phyloP scores from a whole-genome alignment of 2,113 vertebrate species.

The Antechinus flavipes region DNA sequence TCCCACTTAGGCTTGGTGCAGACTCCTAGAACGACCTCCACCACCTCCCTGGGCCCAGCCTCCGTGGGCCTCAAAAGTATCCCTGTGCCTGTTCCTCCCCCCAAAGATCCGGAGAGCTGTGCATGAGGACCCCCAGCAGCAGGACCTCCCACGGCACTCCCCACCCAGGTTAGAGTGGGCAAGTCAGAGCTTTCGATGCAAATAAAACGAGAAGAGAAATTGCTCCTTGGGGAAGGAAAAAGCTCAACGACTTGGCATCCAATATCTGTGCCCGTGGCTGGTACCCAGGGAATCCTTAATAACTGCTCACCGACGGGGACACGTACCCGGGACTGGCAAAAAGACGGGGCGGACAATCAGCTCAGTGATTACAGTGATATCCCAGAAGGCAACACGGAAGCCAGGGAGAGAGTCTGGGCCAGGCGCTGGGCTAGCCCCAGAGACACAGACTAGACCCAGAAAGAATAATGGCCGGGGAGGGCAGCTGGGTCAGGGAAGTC shows the following conservation, averaged over 20 bases:
- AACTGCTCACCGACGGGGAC: background rate
- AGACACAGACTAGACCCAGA: background rate
- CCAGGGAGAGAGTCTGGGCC: no score
- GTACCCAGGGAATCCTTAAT: background rate
- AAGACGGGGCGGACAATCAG: background rate
- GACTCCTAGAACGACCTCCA: background rate
- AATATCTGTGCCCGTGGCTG: background rate
- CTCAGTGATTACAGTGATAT: background rate
- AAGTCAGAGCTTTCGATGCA: background rate
- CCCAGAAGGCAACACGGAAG: background rate
- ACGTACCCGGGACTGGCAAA: no score
- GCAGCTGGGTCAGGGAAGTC: background rate
- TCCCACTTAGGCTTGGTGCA: background rate
- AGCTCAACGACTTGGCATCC: background rate
- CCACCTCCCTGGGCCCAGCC: background rate
- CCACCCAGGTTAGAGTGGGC: background rate
- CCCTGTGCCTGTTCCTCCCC: background rate
- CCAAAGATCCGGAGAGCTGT: background rate
- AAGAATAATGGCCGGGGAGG: background rate
- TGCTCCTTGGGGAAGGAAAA: background rate
- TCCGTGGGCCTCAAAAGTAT: background rate
- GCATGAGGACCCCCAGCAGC: no score
- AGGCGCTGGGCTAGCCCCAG: no score
- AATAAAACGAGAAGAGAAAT: background rate
- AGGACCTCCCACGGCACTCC: background rate